Evolutionary conservation across 2,888 invertebrate species (phyloP).

Genomic region (Tineola bisselliella): DNA sequence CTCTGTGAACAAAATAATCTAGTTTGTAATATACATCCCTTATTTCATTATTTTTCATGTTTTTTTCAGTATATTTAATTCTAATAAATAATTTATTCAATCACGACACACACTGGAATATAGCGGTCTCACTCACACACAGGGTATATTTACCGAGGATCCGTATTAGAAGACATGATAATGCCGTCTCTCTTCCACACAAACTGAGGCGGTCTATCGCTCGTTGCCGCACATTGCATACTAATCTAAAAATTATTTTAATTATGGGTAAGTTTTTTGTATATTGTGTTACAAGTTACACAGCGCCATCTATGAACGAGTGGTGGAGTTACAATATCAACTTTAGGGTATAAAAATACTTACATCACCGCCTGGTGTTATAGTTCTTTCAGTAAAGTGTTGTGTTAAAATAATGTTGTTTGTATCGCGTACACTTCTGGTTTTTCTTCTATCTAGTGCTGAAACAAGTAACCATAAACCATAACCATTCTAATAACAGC

Average conservation of each 20-base stretch:
- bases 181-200: conserved; percentile 57
- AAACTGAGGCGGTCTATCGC: conserved; percentile 52
- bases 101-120: too few species aligned
- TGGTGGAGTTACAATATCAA: too few species aligned
- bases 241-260: conserved; percentile 51
- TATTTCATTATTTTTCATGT: too few species aligned
- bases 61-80: too few species aligned
- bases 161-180: conserved; percentile 46
- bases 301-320: too few species aligned
- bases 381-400: conserved; percentile 59
- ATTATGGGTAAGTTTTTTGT: too few species aligned
- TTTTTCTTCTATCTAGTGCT: conserved; percentile 47
- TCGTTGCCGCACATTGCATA: conserved; percentile 54
- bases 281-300: too few species aligned
- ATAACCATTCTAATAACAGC: not conserved
- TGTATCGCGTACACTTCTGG: conserved; percentile 31
- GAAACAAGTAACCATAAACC: conserved; percentile 23
- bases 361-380: conserved; percentile 67
- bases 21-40: too few species aligned
- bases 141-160: conserved; percentile 40
- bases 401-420: conserved; percentile 46
- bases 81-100: too few species aligned
- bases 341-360: too few species aligned
- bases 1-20: too few species aligned
- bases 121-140: not conserved